Conservation (phyloP, 1,140 invertebrate species). For the Diorhabda carinulata region DNA sequence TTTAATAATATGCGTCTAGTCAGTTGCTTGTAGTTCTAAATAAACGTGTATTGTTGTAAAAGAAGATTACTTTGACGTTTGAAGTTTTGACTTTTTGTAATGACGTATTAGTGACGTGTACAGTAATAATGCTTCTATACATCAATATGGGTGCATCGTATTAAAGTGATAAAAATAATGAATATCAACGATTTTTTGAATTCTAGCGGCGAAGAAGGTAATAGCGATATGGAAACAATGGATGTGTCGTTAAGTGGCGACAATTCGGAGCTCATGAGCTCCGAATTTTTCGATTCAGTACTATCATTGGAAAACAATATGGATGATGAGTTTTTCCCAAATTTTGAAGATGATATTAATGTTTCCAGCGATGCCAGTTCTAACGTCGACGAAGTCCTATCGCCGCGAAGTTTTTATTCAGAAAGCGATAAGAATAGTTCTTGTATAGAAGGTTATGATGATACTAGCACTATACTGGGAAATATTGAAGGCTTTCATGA, state of each 20-base stretch:
- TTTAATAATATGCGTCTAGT: too few species aligned
- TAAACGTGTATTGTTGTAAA: too few species aligned
- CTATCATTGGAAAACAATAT: slow-evolving; percentile 42
- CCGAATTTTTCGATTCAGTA: slow-evolving; percentile 46
- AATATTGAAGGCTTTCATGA: slow-evolving; percentile 34
- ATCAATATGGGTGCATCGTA: slow-evolving; percentile 9
- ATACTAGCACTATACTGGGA: slow-evolving; percentile 21
- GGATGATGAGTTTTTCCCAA: slow-evolving; percentile 33
- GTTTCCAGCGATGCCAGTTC: slow-evolving; percentile 39
- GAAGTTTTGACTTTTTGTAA: background rate
- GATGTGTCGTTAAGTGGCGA: slow-evolving; percentile 39
- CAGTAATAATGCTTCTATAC: background rate
- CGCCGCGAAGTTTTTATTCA: slow-evolving; percentile 36
- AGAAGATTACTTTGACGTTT: background rate
- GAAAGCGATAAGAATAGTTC: slow-evolving; percentile 41
- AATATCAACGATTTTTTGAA: slow-evolving; percentile 32
- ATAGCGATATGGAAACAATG: slow-evolving; percentile 41
- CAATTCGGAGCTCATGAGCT: slow-evolving; percentile 42
- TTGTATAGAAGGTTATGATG: slow-evolving; percentile 26
- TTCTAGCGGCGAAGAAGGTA: slow-evolving; percentile 22
- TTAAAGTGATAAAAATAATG: slow-evolving; percentile 23
- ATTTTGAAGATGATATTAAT: slow-evolving; percentile 36
- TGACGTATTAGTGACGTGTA: slow-evolving; percentile 6
- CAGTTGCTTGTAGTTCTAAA: too few species aligned
- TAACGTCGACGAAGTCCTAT: slow-evolving; percentile 36